phyloP scores from a whole-genome alignment of 2,888 invertebrate genomes.

The Thelaira solivaga region DNA sequence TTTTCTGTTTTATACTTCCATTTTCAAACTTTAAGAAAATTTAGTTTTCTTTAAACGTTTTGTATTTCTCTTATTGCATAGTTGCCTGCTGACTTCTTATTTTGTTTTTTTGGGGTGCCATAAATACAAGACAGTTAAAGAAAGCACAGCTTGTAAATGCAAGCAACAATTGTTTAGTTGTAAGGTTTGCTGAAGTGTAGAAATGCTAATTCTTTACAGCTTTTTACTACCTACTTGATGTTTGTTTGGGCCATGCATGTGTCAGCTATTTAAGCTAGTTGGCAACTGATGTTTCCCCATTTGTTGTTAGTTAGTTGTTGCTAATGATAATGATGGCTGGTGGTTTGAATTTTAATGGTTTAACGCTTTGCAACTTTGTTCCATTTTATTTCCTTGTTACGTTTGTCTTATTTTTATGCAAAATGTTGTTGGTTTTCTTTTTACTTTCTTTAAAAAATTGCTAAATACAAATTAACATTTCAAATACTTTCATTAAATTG shows the following conservation, averaged over 20 bases:
- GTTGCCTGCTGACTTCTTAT: constrained; percentile 28
- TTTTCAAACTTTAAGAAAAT: constrained; percentile 42
- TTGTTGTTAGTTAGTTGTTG: constrained; percentile 15
- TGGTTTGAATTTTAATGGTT: constrained; percentile 49
- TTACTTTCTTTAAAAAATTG: constrained; percentile 46
- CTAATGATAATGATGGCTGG: constrained; percentile 50
- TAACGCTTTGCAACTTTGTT: constrained; percentile 26
- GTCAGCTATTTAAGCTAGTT: background rate
- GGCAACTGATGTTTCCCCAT: constrained; percentile 10
- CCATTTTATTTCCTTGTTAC: constrained; percentile 4
- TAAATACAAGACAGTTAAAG: too few species aligned
- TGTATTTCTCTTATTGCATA: background rate
- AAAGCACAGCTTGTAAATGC: too few species aligned
- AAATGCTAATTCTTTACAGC: constrained; percentile 57
- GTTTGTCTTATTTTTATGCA: constrained; percentile 30
- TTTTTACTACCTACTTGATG: constrained; percentile 34
- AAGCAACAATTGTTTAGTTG: constrained; percentile 59
- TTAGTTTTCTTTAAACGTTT: constrained; percentile 28
- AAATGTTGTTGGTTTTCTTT: background rate
- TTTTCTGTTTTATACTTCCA: background rate
- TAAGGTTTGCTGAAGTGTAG: constrained; percentile 42
- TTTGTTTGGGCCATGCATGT: too few species aligned
- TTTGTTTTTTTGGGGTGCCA: constrained; percentile 29
- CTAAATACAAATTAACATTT: background rate
- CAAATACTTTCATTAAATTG: constrained; percentile 30